Conservation (phyloP, 1,140 invertebrate genomes). For the Triops cancriformis region DNA sequence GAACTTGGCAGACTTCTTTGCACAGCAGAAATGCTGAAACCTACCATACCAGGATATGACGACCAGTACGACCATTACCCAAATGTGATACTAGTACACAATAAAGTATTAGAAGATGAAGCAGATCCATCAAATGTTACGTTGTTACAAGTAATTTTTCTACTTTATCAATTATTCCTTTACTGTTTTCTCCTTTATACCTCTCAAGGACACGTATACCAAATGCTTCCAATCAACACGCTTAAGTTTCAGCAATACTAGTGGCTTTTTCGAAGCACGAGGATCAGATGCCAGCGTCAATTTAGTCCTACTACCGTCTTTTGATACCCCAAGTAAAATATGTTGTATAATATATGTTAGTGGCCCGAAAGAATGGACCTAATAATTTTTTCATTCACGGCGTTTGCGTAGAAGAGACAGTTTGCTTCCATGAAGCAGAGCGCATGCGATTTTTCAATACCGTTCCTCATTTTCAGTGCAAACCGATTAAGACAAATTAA, state of each 20-base stretch:
- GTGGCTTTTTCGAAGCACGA: neutral
- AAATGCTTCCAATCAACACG: neutral
- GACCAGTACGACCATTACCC: slow-evolving; percentile 64
- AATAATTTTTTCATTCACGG: neutral
- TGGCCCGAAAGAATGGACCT: too few relatives aligned
- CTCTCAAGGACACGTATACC: neutral
- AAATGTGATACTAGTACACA: slow-evolving; percentile 66
- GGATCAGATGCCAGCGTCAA: neutral
- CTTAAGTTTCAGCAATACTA: neutral
- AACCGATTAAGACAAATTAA: too few relatives aligned
- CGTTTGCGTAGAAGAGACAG: too few relatives aligned
- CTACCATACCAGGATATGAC: slow-evolving; percentile 55
- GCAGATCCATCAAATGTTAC: neutral
- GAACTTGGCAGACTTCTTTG: slow-evolving; percentile 57
- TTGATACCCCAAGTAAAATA: neutral
- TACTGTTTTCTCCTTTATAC: neutral
- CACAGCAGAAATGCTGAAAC: slow-evolving; percentile 78
- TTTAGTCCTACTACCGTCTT: neutral
- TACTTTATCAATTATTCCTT: neutral
- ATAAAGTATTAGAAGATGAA: slow-evolving; percentile 59
- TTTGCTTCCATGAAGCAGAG: too few relatives aligned
- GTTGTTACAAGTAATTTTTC: neutral
- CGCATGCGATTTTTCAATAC: too few relatives aligned
- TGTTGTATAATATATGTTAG: neutral
- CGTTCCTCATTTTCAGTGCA: too few relatives aligned